Conservation (phyloP, 2,113 vertebrate genomes). For the Bubo blakistoni region DNA sequence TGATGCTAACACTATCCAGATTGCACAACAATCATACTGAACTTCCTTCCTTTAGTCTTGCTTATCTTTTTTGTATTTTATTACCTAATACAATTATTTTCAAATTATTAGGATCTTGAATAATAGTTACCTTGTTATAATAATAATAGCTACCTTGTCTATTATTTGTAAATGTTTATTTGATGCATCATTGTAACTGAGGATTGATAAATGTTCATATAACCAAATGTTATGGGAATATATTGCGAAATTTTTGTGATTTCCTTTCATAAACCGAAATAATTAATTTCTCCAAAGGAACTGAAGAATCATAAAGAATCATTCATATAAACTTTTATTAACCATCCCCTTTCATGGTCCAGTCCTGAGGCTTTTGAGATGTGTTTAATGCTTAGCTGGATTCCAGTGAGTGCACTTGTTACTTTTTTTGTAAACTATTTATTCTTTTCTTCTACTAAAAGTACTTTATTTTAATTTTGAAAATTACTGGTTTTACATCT, state of each 20-base stretch:
- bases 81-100: background rate
- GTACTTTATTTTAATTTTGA: background rate
- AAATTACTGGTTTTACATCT: background rate
- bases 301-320: background rate
- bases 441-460: background rate
- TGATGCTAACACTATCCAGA: conserved; percentile 29
- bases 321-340: background rate
- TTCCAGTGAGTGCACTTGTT: background rate
- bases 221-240: background rate
- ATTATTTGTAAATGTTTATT: background rate
- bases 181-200: background rate
- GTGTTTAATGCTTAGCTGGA: background rate
- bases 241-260: background rate
- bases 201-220: background rate
- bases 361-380: background rate
- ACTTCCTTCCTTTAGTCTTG: background rate
- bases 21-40: background rate
- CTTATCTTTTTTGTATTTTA: background rate
- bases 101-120: background rate
- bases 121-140: background rate
- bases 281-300: background rate
- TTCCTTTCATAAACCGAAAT: background rate
- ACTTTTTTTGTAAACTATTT: background rate
- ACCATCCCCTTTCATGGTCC: background rate
- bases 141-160: background rate